These are phyloP conservation scores for Branchinecta lynchi DNA, from an alignment of 1,140 invertebrate genomes.

Conservation along the genomic window DNA sequence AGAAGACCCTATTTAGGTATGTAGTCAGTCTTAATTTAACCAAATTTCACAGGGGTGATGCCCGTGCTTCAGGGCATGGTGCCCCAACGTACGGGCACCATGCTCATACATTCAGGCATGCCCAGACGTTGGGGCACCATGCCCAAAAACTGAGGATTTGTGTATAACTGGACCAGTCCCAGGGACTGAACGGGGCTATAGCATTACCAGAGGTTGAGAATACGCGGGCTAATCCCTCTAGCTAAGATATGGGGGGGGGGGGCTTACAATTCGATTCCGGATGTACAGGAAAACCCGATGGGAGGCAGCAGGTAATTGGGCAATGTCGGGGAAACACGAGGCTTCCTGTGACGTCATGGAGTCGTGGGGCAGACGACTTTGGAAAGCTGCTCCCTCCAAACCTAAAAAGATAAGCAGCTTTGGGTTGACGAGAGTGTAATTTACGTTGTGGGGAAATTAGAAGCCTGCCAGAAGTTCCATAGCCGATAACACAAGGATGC, in stretches of 20 bases:
- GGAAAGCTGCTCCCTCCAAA: conserved; percentile 80
- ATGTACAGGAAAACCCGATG: conserved; percentile 84
- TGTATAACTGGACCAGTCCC: neutral
- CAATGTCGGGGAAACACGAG: conserved; percentile 79
- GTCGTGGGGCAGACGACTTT: conserved; percentile 81
- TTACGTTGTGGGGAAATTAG: neutral
- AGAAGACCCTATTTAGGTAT: no score
- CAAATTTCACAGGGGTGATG: no score
- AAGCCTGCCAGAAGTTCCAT: neutral
- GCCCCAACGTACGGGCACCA: no score
- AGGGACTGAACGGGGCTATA: no score
- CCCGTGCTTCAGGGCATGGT: no score
- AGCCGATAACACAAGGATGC: neutral
- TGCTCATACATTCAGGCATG: no score
- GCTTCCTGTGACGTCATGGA: conserved; percentile 88
- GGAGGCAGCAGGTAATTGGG: conserved; percentile 56
- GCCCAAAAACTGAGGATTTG: no score
- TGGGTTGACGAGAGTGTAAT: neutral
- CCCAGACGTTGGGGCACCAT: no score
- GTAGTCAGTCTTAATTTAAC: no score
- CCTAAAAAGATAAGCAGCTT: conserved; percentile 31
- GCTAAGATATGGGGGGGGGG: neutral
- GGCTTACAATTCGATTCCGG: conserved; percentile 62
- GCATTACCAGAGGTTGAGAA: no score
- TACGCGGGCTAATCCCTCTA: no score